These are phyloP conservation scores for Dicrurus megarhynchus DNA, from an alignment of 2,113 vertebrate species.

Conservation along the genomic window DNA sequence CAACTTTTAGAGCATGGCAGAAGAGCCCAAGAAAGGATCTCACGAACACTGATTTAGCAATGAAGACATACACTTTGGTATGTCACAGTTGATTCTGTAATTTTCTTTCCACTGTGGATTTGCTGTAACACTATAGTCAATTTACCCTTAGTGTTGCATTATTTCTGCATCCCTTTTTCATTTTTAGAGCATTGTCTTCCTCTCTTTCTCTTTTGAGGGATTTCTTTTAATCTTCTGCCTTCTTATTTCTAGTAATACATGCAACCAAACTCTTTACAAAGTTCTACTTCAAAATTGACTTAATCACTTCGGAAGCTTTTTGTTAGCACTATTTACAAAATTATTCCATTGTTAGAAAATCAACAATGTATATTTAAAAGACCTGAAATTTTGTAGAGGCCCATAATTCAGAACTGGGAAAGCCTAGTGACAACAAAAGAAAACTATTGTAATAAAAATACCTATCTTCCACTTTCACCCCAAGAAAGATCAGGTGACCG, in stretches of 20 bases:
- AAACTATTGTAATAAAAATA: not conserved
- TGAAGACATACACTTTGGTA: not conserved
- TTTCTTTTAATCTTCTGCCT: not conserved
- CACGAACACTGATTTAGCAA: not conserved
- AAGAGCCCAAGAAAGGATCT: not conserved
- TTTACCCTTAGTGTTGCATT: not conserved
- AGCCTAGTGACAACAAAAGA: not conserved
- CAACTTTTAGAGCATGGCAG: not conserved
- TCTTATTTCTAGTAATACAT: not conserved
- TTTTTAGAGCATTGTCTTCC: not conserved
- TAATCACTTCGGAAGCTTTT: not conserved
- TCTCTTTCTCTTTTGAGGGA: not conserved
- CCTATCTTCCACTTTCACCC: not conserved
- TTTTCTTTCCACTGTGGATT: not conserved
- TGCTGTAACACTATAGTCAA: not conserved
- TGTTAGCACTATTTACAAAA: not conserved
- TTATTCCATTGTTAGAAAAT: not conserved
- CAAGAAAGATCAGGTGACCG: not conserved
- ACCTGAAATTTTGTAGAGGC: not conserved
- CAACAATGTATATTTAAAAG: not conserved
- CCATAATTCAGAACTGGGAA: not conserved
- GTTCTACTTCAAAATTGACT: not conserved
- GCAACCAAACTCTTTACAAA: not conserved
- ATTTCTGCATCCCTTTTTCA: not conserved
- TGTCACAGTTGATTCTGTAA: not conserved